Conservation (phyloP, 2,113 vertebrate species). For the Piprites chloris region DNA sequence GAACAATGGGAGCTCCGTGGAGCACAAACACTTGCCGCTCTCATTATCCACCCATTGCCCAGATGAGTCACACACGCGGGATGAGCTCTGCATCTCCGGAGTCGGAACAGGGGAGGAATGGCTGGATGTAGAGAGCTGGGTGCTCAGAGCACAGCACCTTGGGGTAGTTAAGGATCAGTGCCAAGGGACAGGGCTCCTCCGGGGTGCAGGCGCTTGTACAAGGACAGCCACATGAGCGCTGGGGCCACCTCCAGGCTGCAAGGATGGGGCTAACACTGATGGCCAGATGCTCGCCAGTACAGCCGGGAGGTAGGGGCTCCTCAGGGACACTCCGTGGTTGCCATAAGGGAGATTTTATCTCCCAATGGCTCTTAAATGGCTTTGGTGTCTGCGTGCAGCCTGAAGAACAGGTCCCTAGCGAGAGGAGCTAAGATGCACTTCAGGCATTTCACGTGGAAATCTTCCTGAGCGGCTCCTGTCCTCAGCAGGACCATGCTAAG, state of each 20-base stretch:
- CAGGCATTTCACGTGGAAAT: not conserved
- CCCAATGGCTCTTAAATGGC: not conserved
- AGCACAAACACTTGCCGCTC: not conserved
- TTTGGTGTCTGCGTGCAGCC: not conserved
- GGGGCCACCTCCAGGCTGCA: not conserved
- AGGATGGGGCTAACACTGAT: not conserved
- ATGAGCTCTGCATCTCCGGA: not conserved
- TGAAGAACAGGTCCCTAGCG: rapidly evolving
- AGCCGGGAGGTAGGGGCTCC: not conserved
- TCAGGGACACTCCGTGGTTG: not conserved
- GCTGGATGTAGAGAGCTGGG: not conserved
- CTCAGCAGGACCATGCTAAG: not conserved
- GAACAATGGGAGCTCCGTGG: not conserved
- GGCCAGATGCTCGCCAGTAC: not conserved
- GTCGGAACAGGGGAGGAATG: not conserved
- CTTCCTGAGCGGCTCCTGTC: not conserved
- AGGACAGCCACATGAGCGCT: rapidly evolving
- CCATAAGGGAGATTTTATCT: not conserved
- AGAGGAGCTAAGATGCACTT: not conserved
- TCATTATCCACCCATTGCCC: not conserved
- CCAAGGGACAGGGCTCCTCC: not conserved
- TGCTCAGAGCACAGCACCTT: rapidly evolving
- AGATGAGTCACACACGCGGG: not conserved
- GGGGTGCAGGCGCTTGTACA: rapidly evolving
- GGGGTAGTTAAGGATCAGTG: rapidly evolving